A percentile compares a stretch with the other conserved stretches of the same genome.
phyloP scores from a whole-genome alignment of 30 jellyfish, hydroid and myxozoan species.

The Mastigias papua region DNA sequence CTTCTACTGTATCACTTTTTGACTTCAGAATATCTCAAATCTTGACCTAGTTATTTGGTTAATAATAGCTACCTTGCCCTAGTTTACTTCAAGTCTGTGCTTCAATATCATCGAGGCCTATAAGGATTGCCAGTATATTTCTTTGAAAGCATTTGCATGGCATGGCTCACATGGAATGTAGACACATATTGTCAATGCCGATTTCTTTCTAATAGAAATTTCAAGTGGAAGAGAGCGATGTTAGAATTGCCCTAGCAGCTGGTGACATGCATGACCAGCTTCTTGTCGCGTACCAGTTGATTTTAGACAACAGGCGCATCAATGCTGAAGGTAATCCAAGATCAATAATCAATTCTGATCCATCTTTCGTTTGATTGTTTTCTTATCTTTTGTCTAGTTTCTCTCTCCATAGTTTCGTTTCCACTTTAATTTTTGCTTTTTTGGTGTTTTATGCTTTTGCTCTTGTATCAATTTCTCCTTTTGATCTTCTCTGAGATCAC shows the following conservation, averaged over 20 bases:
- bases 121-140: not conserved
- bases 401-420: no score
- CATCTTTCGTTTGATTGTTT: not conserved
- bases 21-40: no score
- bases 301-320: slow-evolving; percentile 92
- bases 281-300: slow-evolving; percentile 90
- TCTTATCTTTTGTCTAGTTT: not conserved
- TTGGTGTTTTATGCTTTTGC: no score
- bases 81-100: no score
- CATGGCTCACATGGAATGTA: not conserved
- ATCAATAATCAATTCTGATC: not conserved
- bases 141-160: not conserved
- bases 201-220: slow-evolving; percentile 70
- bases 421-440: no score
- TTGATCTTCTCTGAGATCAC: no score
- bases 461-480: no score
- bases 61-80: no score
- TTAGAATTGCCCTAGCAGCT: slow-evolving; percentile 79
- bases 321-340: slow-evolving; percentile 88
- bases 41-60: no score
- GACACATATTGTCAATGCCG: not conserved
- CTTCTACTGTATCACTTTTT: no score
- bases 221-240: slow-evolving; percentile 98
- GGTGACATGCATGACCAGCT: slow-evolving; percentile 97
- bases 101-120: no score